Conservation (phyloP, 2,888 invertebrate species). For the Tinea semifulvella region DNA sequence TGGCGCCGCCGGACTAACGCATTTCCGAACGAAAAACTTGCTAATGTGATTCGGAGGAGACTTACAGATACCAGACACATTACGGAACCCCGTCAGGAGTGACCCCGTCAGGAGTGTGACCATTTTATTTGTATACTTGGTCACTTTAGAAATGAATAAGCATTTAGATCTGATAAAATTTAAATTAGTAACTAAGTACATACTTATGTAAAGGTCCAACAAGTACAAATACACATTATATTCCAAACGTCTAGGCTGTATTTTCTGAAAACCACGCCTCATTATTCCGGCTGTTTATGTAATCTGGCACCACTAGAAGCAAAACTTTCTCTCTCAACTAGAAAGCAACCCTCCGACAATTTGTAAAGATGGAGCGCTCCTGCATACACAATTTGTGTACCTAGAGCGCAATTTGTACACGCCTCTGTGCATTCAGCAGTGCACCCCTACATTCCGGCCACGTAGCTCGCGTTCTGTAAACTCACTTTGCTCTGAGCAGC, state of each 20-base stretch:
- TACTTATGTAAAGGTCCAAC: no score
- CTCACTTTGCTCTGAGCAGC: no score
- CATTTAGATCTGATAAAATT: no score
- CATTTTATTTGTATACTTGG: no score
- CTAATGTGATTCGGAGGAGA: conserved; percentile 27
- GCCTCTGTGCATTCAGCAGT: conserved; percentile 29
- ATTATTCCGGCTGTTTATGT: conserved; percentile 22
- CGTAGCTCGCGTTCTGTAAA: conserved; percentile 7
- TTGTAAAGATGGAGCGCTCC: conserved; percentile 31
- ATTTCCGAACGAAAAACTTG: conserved; percentile 15
- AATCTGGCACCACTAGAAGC: background rate
- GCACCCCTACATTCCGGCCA: conserved; percentile 20
- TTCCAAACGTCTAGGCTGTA: no score
- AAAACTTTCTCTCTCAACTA: conserved; percentile 12
- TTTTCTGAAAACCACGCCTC: no score
- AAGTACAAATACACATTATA: no score
- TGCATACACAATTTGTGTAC: conserved; percentile 30
- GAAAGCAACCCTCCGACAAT: conserved; percentile 28
- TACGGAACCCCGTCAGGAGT: no score
- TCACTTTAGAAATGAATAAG: no score
- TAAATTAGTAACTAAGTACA: no score
- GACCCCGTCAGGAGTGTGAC: no score
- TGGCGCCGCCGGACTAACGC: conserved; percentile 17
- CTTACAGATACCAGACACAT: conserved; percentile 31
- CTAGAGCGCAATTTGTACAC: conserved; percentile 24